Evolutionary conservation across 2,113 vertebrate species (phyloP).

Genomic region (Entelurus aequoreus): DNA sequence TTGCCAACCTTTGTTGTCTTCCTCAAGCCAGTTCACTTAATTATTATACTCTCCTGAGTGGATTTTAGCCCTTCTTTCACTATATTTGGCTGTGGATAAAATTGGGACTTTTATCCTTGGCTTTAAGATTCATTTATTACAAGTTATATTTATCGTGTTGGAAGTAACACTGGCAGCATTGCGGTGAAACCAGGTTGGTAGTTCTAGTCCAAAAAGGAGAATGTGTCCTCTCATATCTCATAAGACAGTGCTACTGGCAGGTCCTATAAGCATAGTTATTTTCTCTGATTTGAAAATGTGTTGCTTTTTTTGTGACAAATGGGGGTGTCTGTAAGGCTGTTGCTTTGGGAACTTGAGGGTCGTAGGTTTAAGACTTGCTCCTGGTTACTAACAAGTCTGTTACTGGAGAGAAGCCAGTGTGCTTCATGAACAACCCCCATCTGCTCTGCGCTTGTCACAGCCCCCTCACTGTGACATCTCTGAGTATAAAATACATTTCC

Average conservation of each 20-base stretch:
- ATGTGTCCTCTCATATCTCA: slow-evolving; percentile 2
- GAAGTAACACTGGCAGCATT: background rate
- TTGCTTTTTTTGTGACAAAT: background rate
- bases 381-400: too few relatives aligned
- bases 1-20: background rate
- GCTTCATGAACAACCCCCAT: too few relatives aligned
- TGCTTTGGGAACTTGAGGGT: too few relatives aligned
- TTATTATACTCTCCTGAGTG: background rate
- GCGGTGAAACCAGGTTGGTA: background rate
- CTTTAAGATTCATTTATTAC: background rate
- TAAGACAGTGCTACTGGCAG: background rate
- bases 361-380: too few relatives aligned
- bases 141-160: background rate
- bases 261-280: background rate
- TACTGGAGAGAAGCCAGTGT: too few relatives aligned
- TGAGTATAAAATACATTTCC: too few relatives aligned
- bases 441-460: too few relatives aligned
- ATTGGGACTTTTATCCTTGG: background rate
- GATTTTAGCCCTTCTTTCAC: background rate
- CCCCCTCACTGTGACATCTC: too few relatives aligned
- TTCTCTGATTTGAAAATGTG: background rate
- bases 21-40: background rate
- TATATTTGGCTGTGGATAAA: background rate
- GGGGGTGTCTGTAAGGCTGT: too few relatives aligned
- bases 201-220: slow-evolving; percentile 1